These are phyloP conservation scores for Spermophilus dauricus DNA, from an alignment of 2,113 vertebrate species.

Conservation along the genomic window DNA sequence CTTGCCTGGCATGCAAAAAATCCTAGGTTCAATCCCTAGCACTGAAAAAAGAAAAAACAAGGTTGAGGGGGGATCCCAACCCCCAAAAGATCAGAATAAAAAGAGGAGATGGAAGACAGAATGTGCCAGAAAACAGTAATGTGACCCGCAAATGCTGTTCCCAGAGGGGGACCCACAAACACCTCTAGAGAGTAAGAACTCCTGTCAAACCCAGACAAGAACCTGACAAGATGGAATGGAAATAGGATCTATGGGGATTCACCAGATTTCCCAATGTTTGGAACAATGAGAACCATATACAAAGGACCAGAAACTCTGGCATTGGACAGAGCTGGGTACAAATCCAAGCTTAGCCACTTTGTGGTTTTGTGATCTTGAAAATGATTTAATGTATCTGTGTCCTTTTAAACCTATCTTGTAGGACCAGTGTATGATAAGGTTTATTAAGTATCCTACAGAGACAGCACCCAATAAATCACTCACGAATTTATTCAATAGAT, in stretches of 20 bases:
- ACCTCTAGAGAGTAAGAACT: not conserved
- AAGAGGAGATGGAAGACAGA: not conserved
- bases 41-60: too few species aligned
- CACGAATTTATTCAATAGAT: constrained; percentile 17
- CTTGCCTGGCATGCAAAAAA: too few species aligned
- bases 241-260: not conserved
- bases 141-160: not conserved
- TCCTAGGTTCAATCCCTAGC: too few species aligned
- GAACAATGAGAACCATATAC: not conserved
- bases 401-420: constrained; percentile 34
- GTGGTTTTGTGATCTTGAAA: not conserved
- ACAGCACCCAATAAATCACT: not conserved
- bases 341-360: not conserved
- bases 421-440: not conserved
- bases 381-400: not conserved
- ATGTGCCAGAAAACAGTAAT: not conserved
- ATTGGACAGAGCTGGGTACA: not conserved
- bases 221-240: too few species aligned
- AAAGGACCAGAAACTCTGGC: not conserved
- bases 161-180: not conserved
- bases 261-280: not conserved
- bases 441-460: not conserved
- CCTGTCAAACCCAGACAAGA: not conserved
- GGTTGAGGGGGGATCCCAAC: not conserved
- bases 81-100: not conserved